phyloP scores from a whole-genome alignment of 2,113 vertebrate genomes.

The Melozone crissalis region DNA sequence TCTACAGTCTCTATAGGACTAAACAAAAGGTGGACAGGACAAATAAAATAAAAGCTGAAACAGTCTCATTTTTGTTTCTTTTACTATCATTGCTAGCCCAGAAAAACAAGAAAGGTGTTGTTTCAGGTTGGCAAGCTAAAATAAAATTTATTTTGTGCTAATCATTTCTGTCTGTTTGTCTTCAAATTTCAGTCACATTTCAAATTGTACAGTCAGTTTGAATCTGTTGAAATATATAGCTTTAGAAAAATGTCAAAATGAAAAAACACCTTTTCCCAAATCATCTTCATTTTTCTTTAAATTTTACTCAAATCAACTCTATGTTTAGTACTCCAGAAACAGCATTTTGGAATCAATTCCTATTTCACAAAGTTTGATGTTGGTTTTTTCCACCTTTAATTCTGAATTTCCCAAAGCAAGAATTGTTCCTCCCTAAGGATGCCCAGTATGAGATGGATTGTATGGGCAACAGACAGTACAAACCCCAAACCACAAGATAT shows the following conservation, averaged over 20 bases:
- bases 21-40: neutral
- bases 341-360: neutral
- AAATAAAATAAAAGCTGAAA: neutral
- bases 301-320: neutral
- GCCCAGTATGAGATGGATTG: neutral
- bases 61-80: neutral
- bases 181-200: neutral
- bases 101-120: neutral
- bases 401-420: neutral
- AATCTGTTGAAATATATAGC: neutral
- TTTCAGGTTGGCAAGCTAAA: neutral
- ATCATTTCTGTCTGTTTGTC: neutral
- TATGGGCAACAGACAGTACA: neutral
- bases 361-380: neutral
- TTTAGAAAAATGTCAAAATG: neutral
- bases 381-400: neutral
- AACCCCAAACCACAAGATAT: neutral
- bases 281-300: neutral
- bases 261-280: neutral
- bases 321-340: neutral
- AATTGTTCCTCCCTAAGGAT: neutral
- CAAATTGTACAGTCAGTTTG: neutral
- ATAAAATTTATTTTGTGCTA: neutral
- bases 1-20: neutral
- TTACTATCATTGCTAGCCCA: neutral